Conservation (phyloP, 2,888 invertebrate genomes). For the Melieria crassipennis region DNA sequence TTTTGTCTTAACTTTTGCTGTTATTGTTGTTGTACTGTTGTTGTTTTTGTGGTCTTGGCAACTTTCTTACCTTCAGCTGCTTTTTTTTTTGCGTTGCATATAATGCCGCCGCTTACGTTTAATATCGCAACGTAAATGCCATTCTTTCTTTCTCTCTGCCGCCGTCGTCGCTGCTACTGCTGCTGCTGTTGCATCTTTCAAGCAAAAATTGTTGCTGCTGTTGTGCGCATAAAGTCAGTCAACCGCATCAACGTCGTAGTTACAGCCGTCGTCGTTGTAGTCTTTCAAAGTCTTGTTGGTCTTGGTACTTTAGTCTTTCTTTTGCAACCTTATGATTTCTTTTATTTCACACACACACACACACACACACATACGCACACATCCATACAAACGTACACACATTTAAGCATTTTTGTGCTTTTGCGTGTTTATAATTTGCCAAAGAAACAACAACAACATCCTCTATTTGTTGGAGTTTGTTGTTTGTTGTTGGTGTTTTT, state of each 20-base stretch:
- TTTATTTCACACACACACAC: neutral
- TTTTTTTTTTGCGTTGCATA: constrained; percentile 1
- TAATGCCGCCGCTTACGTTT: neutral
- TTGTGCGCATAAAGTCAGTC: constrained; percentile 37
- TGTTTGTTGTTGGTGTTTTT: constrained; percentile 41
- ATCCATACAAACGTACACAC: neutral
- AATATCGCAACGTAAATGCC: neutral
- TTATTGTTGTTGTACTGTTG: neutral
- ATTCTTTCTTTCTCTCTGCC: constrained; percentile 11
- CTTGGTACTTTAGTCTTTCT: neutral
- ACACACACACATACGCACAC: neutral
- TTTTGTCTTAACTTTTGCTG: neutral
- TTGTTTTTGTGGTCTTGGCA: constrained; percentile 5
- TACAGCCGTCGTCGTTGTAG: constrained; percentile 7
- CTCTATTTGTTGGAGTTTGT: constrained; percentile 36
- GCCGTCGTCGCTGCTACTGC: no score
- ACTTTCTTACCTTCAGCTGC: constrained; percentile 19
- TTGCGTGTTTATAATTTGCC: constrained; percentile 38
- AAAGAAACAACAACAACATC: constrained; percentile 9
- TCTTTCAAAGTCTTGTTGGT: neutral
- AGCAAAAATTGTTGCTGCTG: constrained; percentile 3
- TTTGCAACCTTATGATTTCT: neutral
- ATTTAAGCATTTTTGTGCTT: neutral
- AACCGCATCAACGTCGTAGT: constrained; percentile 35
- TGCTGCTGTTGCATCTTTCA: constrained; percentile 19